These are phyloP conservation scores for Sialia sialis DNA, from an alignment of 2,113 vertebrate species.

Conservation along the genomic window DNA sequence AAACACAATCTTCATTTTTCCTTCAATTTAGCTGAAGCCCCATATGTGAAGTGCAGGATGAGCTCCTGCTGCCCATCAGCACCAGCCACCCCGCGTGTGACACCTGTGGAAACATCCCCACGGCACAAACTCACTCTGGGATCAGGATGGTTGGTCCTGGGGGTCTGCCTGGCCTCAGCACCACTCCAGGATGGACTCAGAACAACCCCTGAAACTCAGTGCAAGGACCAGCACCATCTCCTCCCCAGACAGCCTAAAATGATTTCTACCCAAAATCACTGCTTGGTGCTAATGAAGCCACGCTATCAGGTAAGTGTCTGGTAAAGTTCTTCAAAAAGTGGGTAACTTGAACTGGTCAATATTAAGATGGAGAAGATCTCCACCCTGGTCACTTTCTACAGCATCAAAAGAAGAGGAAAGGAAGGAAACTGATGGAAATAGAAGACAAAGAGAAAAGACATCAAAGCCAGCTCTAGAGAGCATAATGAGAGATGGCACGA, in stretches of 20 bases:
- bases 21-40: not conserved
- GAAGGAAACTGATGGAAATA: not conserved
- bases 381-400: not conserved
- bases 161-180: not conserved
- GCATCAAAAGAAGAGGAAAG: not conserved
- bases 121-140: fast-evolving
- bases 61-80: not conserved
- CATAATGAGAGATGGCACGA: not conserved
- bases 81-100: fast-evolving
- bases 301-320: fast-evolving
- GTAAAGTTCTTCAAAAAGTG: not conserved
- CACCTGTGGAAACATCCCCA: not conserved
- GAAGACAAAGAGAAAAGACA: not conserved
- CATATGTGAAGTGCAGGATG: fast-evolving
- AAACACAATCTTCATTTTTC: not conserved
- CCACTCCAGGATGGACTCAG: not conserved
- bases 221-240: not conserved
- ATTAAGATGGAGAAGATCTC: not conserved
- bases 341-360: not conserved
- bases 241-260: not conserved
- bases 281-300: not conserved
- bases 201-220: not conserved
- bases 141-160: not conserved
- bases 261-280: not conserved
- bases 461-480: not conserved